Evolutionary conservation across 2,113 vertebrate species (phyloP), one percentile per base, ranked within the genome.

Genomic region (Polyodon spathula): DNA sequence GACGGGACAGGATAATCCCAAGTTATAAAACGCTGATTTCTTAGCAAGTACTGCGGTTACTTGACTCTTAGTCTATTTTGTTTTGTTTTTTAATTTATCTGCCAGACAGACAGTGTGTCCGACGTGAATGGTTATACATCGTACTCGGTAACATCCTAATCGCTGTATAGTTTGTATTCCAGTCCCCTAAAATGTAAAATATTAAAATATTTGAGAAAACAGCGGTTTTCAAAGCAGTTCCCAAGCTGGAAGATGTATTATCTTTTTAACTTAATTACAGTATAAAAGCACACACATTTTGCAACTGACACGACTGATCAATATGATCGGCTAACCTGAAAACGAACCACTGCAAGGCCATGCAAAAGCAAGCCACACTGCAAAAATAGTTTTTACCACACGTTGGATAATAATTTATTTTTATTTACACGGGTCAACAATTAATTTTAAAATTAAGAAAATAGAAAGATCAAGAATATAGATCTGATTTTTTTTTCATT

Each of bases 241-340:
- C 14, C 40, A 3, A 44, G 12, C 51, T 14, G 40, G 27, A 37
- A 43, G 10, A 60, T 48, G 41, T 46, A 9, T 42, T 12, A 51
- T 42, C 54, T 63, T 44, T 60, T 50, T 16, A 51, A 46, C 41
- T 61, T 40, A 16, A 54, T 52, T 55, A 37, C 40, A 61, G 14
- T 60, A 44, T 40, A 61, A 37, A 15, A n/a, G 42, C 27, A 27
- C 27, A 46, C 66, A 71, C 75, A 71, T 65, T 73, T 74, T 76
- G 77, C 73, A 69, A 68, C 58, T 54, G 14, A 73, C 73, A 64
- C 59, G 4, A 54, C 82, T 75, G 78, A 84, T 84, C 81, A 86
- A 78, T 81, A 77, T 88, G 83, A 86, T 81, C 73, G 73, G 79
- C 52, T 53, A 61, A 76, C 61, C 71, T 64, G 44, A 72, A 70